These are phyloP conservation scores for Odontesthes bonariensis DNA, from an alignment of 2,113 vertebrate genomes.

Conservation along the genomic window DNA sequence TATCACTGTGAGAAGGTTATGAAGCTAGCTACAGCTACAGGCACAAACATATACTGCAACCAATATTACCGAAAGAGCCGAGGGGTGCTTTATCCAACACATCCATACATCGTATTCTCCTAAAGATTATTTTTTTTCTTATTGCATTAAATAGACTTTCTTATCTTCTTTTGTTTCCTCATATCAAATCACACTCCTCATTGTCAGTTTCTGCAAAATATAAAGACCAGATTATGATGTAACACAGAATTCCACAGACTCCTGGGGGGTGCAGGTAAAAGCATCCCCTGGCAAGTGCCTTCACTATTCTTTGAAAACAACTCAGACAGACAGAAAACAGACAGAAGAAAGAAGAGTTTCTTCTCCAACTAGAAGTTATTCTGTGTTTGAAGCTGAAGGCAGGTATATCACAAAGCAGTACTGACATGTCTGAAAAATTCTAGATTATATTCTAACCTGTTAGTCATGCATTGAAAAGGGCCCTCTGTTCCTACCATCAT, in stretches of 20 bases:
- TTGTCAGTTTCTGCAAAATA: conserved; percentile 41
- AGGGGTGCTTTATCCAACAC: conserved; percentile 9
- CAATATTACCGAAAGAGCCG: conserved; percentile 35
- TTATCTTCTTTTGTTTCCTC: conserved; percentile 27
- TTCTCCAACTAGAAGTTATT: conserved; percentile 2
- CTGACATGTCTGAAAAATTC: conserved; percentile 25
- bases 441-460: conserved; percentile 50
- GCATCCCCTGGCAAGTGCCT: conserved; percentile 41
- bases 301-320: conserved; percentile 22
- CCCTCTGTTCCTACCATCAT: conserved; percentile 58
- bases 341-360: conserved; percentile 17
- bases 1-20: conserved; percentile 32
- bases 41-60: conserved; percentile 35
- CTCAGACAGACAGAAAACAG: conserved; percentile 27
- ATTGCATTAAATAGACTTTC: conserved; percentile 37
- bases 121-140: background rate
- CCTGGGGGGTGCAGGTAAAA: conserved; percentile 31
- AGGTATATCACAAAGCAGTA: conserved; percentile 4
- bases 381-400: conserved; percentile 12
- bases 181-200: conserved; percentile 16
- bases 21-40: conserved; percentile 23
- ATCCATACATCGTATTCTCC: conserved; percentile 16
- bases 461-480: conserved; percentile 68
- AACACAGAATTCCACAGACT: conserved; percentile 23
- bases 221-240: conserved; percentile 55